Conservation (phyloP, 2,113 vertebrate species). For the Rhinoderma darwinii region DNA sequence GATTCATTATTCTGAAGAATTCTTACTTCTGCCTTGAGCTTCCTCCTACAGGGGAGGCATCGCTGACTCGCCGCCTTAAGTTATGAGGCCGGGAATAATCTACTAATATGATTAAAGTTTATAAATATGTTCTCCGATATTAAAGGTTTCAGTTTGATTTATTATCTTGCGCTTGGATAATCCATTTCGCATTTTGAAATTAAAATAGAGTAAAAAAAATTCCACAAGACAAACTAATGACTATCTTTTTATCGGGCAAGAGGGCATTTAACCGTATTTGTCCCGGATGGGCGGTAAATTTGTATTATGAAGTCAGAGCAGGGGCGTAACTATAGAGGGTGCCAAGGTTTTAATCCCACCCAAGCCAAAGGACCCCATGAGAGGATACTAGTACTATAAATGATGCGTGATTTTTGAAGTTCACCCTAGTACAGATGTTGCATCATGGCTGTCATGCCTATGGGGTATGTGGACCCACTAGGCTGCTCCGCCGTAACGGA, state of each 20-base stretch:
- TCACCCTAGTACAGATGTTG: too few relatives aligned
- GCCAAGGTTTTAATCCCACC: too few relatives aligned
- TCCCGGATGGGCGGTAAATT: neutral
- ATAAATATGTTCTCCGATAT: conserved; percentile 42
- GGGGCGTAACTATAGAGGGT: too few relatives aligned
- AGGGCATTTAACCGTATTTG: neutral
- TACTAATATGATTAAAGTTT: conserved; percentile 29
- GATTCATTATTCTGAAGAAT: conserved; percentile 42
- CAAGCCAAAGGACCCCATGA: too few relatives aligned
- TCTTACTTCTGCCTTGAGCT: conserved; percentile 20
- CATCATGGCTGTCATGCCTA: too few relatives aligned
- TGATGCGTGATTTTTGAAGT: too few relatives aligned
- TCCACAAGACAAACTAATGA: neutral
- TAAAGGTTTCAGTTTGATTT: conserved; percentile 44
- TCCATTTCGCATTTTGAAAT: conserved; percentile 3
- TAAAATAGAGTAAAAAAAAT: conserved; percentile 2
- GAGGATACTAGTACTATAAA: too few relatives aligned
- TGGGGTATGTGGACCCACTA: too few relatives aligned
- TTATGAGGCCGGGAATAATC: conserved; percentile 6
- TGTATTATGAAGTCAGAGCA: neutral
- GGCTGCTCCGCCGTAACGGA: too few relatives aligned
- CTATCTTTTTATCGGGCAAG: neutral
- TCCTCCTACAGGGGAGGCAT: conserved; percentile 16
- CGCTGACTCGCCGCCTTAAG: neutral
- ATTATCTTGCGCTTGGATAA: conserved; percentile 9